Base-by-base conservation (phyloP, 2,797 vertebrate genomes). In the Falco rusticolus region DNA sequence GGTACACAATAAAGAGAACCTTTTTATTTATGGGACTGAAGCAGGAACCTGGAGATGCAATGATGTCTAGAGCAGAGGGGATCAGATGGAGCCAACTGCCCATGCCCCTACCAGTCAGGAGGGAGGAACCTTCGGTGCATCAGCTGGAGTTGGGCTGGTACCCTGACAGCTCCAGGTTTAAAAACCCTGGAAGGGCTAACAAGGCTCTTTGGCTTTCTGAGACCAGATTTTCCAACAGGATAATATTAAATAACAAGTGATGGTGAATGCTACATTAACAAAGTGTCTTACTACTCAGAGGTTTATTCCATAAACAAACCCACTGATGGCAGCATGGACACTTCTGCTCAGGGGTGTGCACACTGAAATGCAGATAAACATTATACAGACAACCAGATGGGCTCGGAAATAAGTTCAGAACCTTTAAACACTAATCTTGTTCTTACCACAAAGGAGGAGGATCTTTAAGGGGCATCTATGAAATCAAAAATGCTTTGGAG, bases 341-440 rank as follows among this genome's bases (percentile, higher is more conserved):
- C 7, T 51, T 84, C 48, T 70, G 8, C 9, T 43, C 39, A 33
- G 3, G 6, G 70, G 59, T 77, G 39, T 29, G 21, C 47, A 48
- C 21, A 22, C 20, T 43, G 37, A 77, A 71, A 72, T 24, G 10
- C 15, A 80, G 39, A 50, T 34, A 29, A 68, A 63, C 16, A 21
- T 48, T 84, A 16, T 48, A 45, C 0, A 0, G 34, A 31, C 13
- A 64, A 39, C 7, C 0, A 1, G 48, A 84, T 31, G 9, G 33
- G 14, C 19, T 91, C 48, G 50, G 31, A 34, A 54, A 65, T 51
- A 86, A 69, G 11, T 29, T 29, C 61, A 86, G 24, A 47, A 82
- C 8, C 18, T 24, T 65, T 70, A 68, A 54, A 87, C 22, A 41
- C 14, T 70, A 34, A 47, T 17, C n/a, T 10, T 20, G 5, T 53